phyloP scores from a whole-genome alignment of 2,888 invertebrate species.

The Caenorhabditis drosophilae region DNA sequence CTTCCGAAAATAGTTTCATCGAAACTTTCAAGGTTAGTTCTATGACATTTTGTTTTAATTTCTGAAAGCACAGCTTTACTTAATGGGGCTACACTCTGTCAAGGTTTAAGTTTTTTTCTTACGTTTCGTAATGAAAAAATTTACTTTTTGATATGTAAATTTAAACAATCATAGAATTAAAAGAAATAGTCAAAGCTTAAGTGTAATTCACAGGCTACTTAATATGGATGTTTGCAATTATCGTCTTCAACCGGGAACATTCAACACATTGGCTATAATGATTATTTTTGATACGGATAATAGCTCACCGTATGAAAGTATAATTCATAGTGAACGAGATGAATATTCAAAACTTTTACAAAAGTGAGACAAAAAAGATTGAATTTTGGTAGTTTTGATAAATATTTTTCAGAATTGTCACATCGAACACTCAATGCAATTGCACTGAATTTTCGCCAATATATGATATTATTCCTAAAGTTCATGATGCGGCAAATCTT shows the following conservation, averaged over 20 bases:
- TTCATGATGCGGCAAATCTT: neutral
- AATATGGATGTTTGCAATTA: slow-evolving; percentile 9
- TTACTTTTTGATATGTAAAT: no score
- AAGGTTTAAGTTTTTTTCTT: no score
- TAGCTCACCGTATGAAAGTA: neutral
- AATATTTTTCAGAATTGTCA: slow-evolving; percentile 1
- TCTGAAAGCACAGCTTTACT: no score
- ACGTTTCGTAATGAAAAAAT: no score
- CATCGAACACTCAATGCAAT: neutral
- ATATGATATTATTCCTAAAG: neutral
- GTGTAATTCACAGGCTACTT: neutral
- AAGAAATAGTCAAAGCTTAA: no score
- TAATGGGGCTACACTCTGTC: no score
- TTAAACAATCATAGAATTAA: no score
- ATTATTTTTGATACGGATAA: slow-evolving; percentile 3
- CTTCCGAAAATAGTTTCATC: neutral
- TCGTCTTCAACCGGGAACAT: slow-evolving; percentile 32
- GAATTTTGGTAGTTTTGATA: neutral
- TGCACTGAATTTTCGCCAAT: neutral
- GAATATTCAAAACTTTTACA: slow-evolving; percentile 4
- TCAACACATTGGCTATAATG: slow-evolving; percentile 27
- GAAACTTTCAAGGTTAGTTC: slow-evolving; percentile 13
- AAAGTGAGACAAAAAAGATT: no score
- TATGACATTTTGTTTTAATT: neutral
- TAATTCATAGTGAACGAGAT: neutral